These are phyloP conservation scores for Mola mola DNA, from an alignment of 2,113 vertebrate genomes.

Conservation along the genomic window DNA sequence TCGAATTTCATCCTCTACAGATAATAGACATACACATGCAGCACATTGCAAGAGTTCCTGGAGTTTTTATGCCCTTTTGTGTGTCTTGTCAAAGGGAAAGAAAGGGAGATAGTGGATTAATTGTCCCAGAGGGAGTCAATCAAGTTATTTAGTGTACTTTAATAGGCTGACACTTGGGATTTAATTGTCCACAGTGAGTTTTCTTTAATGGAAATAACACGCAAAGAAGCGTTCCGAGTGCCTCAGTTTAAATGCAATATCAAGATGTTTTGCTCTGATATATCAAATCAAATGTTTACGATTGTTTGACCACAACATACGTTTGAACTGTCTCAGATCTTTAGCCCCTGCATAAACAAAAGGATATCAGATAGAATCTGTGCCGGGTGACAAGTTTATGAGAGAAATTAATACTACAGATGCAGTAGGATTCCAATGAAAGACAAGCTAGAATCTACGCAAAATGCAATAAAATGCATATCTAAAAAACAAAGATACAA, in stretches of 20 bases:
- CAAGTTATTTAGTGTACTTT: conserved; percentile 54
- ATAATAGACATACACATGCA: conserved; percentile 42
- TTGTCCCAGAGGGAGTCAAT: conserved; percentile 47
- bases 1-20: conserved; percentile 62
- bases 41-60: conserved; percentile 20
- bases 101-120: conserved; percentile 29
- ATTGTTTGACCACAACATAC: not conserved
- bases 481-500: too few species aligned
- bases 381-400: too few species aligned
- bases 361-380: too few species aligned
- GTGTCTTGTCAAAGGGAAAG: conserved; percentile 14
- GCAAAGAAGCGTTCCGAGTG: too few species aligned
- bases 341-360: not conserved
- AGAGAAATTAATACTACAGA: too few species aligned
- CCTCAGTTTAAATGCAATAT: conserved; percentile 5
- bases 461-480: too few species aligned
- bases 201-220: not conserved
- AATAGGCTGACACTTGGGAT: conserved; percentile 35
- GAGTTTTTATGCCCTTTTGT: conserved; percentile 12
- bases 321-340: not conserved
- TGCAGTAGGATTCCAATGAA: too few species aligned
- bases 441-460: too few species aligned
- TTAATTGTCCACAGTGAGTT: conserved; percentile 32
- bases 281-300: not conserved
- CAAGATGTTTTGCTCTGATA: not conserved